Conservation (phyloP, 2,888 invertebrate genomes). For the Abrostola tripartita region DNA sequence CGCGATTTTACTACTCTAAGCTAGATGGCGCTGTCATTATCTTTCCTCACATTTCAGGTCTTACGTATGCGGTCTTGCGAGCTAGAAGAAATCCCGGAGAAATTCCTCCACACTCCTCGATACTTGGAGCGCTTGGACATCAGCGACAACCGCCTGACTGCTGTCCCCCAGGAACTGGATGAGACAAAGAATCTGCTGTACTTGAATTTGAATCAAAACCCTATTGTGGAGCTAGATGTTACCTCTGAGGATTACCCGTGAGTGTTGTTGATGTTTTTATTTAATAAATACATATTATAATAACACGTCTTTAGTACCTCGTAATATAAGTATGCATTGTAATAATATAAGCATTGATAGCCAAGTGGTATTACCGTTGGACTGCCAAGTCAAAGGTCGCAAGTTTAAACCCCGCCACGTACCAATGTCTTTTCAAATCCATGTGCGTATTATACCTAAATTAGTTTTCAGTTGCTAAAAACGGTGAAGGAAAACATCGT, state of each 20-base stretch:
- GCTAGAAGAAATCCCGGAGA: constrained; percentile 89
- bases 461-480: no score
- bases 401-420: no score
- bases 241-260: constrained; percentile 74
- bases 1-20: constrained; percentile 3
- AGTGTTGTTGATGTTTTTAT: constrained; percentile 50
- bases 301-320: not conserved
- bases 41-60: constrained; percentile 75
- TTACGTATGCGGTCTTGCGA: constrained; percentile 91
- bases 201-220: constrained; percentile 91
- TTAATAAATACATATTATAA: not conserved
- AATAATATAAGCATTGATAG: no score
- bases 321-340: not conserved
- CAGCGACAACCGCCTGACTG: constrained; percentile 89
- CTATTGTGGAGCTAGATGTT: constrained; percentile 87
- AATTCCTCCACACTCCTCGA: constrained; percentile 91
- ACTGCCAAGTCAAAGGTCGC: no score
- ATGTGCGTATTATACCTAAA: no score
- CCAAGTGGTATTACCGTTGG: no score
- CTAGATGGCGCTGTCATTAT: constrained; percentile 27
- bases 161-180: constrained; percentile 89
- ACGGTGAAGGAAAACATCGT: no score
- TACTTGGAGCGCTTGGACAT: constrained; percentile 90
- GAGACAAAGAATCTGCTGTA: constrained; percentile 89
- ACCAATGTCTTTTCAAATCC: no score